phyloP scores from a whole-genome alignment of 2,113 vertebrate genomes.

The Trinectes maculatus region DNA sequence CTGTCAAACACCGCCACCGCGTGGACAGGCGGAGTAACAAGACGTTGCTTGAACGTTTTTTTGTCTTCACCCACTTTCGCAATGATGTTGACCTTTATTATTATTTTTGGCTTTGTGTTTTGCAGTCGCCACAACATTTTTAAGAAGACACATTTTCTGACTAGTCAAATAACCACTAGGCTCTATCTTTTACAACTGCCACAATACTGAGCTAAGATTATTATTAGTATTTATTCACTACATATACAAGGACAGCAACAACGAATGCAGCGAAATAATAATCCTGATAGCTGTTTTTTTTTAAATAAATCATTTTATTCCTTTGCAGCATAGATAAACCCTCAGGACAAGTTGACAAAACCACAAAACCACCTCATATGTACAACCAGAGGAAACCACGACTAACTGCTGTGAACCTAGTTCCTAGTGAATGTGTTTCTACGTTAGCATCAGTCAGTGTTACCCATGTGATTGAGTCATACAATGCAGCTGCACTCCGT shows the following conservation, averaged over 20 bases:
- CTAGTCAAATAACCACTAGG: too few species aligned
- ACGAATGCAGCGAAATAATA: background rate
- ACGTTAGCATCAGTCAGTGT: slow-evolving; percentile 24
- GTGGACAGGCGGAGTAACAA: background rate
- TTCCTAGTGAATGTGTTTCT: slow-evolving; percentile 16
- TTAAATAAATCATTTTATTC: slow-evolving; percentile 54
- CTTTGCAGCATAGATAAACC: slow-evolving; percentile 28
- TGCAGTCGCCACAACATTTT: too few species aligned
- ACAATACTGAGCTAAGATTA: too few species aligned
- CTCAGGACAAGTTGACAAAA: slow-evolving; percentile 32
- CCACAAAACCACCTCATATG: slow-evolving; percentile 27
- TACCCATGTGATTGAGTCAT: slow-evolving; percentile 25
- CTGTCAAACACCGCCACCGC: slow-evolving; percentile 36
- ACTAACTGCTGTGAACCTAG: slow-evolving; percentile 26
- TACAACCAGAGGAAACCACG: slow-evolving; percentile 18
- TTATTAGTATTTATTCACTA: too few species aligned
- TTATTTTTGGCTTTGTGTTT: too few species aligned
- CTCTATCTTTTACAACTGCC: too few species aligned
- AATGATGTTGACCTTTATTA: too few species aligned
- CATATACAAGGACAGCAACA: background rate
- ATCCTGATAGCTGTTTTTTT: background rate
- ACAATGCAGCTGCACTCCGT: slow-evolving; percentile 4
- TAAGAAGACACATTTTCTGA: too few species aligned
- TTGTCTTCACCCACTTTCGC: too few species aligned
- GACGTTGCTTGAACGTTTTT: too few species aligned